Conservation (phyloP, 2,113 vertebrate species). For the Rhizomys pruinosus region DNA sequence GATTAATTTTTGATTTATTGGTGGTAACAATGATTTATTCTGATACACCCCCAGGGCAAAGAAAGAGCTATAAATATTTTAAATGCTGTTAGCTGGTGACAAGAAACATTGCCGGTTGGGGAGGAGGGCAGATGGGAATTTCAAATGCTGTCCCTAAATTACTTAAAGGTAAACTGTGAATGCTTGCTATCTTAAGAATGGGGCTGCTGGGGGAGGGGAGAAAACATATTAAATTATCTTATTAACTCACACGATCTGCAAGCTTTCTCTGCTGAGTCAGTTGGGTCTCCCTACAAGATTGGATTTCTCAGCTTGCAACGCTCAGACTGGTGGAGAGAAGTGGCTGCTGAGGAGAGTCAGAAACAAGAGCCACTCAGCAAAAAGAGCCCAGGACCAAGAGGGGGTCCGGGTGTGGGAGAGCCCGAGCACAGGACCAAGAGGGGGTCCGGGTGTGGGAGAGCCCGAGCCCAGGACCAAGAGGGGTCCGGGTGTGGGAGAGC, state of each 20-base stretch:
- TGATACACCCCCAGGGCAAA: slow-evolving; percentile 82
- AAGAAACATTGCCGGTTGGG: slow-evolving; percentile 80
- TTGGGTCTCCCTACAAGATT: slow-evolving; percentile 56
- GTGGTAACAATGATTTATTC: slow-evolving; percentile 85
- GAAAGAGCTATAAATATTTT: slow-evolving; percentile 85
- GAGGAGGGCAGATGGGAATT: slow-evolving; percentile 80
- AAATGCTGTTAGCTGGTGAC: slow-evolving; percentile 84
- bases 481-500: too few relatives aligned
- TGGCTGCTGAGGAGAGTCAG: neutral
- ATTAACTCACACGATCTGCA: slow-evolving; percentile 80
- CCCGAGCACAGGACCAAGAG: too few relatives aligned
- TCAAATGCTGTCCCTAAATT: slow-evolving; percentile 82
- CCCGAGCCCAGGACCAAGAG: too few relatives aligned
- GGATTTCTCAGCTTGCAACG: slow-evolving; percentile 22
- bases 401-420: too few relatives aligned
- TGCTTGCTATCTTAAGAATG: slow-evolving; percentile 66
- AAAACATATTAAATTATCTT: slow-evolving; percentile 69
- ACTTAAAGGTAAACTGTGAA: slow-evolving; percentile 78
- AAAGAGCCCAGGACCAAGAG: too few relatives aligned
- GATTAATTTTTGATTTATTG: slow-evolving; percentile 91
- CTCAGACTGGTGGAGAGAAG: slow-evolving; percentile 41
- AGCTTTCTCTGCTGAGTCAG: slow-evolving; percentile 66
- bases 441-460: too few relatives aligned
- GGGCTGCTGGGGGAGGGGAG: slow-evolving; percentile 33
- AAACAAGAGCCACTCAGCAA: neutral